Conservation (phyloP, 2,888 invertebrate genomes). For the Tinea pellionella region DNA sequence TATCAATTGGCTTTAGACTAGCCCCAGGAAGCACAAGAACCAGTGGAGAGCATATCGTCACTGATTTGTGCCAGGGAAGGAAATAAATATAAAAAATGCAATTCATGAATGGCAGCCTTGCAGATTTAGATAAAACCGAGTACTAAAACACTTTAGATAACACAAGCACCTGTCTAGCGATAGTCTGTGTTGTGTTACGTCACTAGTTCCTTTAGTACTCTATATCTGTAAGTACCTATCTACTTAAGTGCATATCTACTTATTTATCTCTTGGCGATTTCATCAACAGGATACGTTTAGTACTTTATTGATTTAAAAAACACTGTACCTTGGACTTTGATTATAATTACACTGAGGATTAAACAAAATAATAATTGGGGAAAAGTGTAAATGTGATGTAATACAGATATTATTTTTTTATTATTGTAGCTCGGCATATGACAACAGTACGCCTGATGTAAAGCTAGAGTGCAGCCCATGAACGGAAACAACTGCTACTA, state of each 20-base stretch:
- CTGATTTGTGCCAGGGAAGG: no score
- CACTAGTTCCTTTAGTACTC: neutral
- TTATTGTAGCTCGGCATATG: no score
- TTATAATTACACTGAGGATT: neutral
- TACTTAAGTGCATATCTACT: neutral
- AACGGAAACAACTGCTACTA: no score
- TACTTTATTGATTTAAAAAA: neutral
- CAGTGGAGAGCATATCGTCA: no score
- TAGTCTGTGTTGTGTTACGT: constrained; percentile 16
- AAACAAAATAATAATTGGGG: no score
- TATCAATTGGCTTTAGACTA: no score
- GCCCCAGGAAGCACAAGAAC: no score
- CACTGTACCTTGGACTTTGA: neutral
- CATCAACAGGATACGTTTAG: neutral
- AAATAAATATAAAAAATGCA: no score
- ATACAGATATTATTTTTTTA: no score
- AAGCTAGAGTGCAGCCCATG: no score
- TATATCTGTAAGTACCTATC: neutral
- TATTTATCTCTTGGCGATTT: neutral
- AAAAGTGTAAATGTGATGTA: no score
- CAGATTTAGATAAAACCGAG: neutral
- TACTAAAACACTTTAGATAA: neutral
- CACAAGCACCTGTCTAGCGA: constrained; percentile 16
- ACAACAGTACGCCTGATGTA: no score
- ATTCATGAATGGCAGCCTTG: neutral